Evolutionary conservation across 2,797 vertebrate species (phyloP).

Genomic region (Alfaro cultratus): DNA sequence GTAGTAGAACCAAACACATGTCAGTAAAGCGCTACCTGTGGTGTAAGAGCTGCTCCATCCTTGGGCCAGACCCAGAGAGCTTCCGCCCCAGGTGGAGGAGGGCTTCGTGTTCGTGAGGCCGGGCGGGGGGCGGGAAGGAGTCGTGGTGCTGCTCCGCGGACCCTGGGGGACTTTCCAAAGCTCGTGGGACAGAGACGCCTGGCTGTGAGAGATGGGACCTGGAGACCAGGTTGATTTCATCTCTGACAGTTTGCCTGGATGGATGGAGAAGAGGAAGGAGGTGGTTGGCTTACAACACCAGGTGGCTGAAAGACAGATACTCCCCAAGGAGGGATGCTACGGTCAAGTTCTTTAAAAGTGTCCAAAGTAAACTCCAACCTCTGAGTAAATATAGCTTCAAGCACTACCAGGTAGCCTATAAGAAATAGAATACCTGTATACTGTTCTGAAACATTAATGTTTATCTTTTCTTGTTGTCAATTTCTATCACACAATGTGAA

Average conservation of each 20-base stretch:
- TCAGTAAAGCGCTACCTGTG: constrained; percentile 79
- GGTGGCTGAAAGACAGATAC: not conserved
- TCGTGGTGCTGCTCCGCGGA: constrained; percentile 87
- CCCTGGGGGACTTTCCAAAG: constrained; percentile 95
- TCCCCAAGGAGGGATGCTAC: constrained; percentile 18
- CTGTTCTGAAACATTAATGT: not conserved
- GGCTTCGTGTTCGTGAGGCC: constrained; percentile 95
- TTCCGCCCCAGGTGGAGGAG: constrained; percentile 96
- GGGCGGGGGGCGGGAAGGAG: constrained; percentile 93
- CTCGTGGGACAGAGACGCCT: constrained; percentile 94
- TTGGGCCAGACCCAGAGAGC: constrained; percentile 85
- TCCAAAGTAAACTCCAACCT: constrained; percentile 6
- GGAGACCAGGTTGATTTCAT: constrained; percentile 98
- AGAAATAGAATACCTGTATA: not conserved
- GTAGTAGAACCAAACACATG: not conserved
- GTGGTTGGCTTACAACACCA: constrained; percentile 12
- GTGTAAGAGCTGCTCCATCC: constrained; percentile 98
- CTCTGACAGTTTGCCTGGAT: constrained; percentile 93
- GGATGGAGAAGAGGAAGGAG: constrained; percentile 20
- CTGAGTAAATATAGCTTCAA: not conserved
- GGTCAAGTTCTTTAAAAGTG: not conserved
- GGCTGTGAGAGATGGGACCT: constrained; percentile 92
- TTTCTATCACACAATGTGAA: not conserved
- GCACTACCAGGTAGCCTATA: not conserved
- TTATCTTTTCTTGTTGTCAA: not conserved